Evolutionary conservation across 2,888 invertebrate species (phyloP), one percentile per base, ranked within the genome.

Genomic region (Hypomecis punctinalis): DNA sequence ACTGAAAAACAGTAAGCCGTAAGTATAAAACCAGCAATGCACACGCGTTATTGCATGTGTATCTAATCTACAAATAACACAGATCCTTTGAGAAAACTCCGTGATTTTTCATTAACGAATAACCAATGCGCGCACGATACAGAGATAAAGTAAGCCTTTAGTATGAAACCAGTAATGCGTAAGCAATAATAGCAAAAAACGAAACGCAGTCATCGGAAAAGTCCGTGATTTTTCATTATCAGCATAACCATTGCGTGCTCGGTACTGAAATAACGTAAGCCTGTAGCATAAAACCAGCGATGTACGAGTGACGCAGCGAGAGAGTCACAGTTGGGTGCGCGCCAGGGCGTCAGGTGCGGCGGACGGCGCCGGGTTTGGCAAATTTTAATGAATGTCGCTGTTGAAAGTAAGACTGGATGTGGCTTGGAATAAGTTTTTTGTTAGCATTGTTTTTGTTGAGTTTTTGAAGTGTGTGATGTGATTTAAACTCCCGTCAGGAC

Each of bases 311-410:
- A 47, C 61, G 49, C 57, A 61, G 72, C 66, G 57, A 46, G 37
- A 61, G 64, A 57, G 68, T 61, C 69, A 67, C 60, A 67, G 61
- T 66, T 67, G 66, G 71, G 69, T 49, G 66, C 63, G 67, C 63
- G 67, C 70, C 67, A 63, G 69, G 70, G 76, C 80, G 82, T 79
- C 84, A 82, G 81, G 81, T 81, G 81, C 71, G 69, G 59, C 60
- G 66, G 80, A 81, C 81, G 79, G 67, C 75, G 76, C 75, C 76
- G 76, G 77, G 76, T 78, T 79, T 76, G 76, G 79, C 79, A 82
- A 80, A 80, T 80, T 81, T 81, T 90, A 91, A 91, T 91, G 91
- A 91, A 91, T 90, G 89, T 85, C 73, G 74, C 58, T 68, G 40
- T 35, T 42, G 65, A 78, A 68, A 58, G 52, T n/a, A 5, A 0